Evolutionary conservation across 2,888 invertebrate species (phyloP), one percentile per base, ranked within the genome.

Genomic region (Sussaba pulchella): DNA sequence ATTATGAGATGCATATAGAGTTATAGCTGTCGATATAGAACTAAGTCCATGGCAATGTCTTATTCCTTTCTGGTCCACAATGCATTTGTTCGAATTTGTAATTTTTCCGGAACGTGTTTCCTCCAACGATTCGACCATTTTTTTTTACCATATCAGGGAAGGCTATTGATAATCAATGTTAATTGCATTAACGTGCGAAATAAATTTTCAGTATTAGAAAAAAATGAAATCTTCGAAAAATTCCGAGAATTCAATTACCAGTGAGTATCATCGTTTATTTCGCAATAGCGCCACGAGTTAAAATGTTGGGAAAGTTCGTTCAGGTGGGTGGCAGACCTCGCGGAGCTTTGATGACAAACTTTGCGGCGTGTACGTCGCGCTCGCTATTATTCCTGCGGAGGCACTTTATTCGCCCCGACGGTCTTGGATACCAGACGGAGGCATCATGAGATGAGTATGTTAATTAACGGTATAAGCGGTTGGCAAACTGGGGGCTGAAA

Each of bases 401-500:
- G 39, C 47, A 69, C 26, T 77, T 75, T 78, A 76, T 76, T 57
- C 66, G 72, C 73, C n/a, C n/a, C 66, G 39, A 9, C 47, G 76
- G 72, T 82, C 82, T 83, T 76, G 70, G 84, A 78, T 80, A 80
- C 72, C n/a, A 72, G 54, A 67, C 14, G 19, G 10, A 54, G 45
- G 64, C 70, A 54, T 36, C 36, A 41, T n/a, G n/a, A n/a, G n/a
- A n/a, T 87, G 85, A 89, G 89, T 89, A 90, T 89, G 91, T 91
- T 91, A 91, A 91, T 91, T 91, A 91, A 89, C 89, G 86, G 88
- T 87, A 89, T 89, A 90, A 91, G 90, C 90, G 90, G 89, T 88
- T 87, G 85, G 82, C 87, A 87, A 85, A 84, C 84, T 84, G 85
- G 85, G 80, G 82, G 78, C 82, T 81, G 64, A 41, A 59, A 54